These are phyloP conservation scores for Drosophila melanosoma DNA, from an alignment of 2,888 invertebrate species.

Conservation along the genomic window DNA sequence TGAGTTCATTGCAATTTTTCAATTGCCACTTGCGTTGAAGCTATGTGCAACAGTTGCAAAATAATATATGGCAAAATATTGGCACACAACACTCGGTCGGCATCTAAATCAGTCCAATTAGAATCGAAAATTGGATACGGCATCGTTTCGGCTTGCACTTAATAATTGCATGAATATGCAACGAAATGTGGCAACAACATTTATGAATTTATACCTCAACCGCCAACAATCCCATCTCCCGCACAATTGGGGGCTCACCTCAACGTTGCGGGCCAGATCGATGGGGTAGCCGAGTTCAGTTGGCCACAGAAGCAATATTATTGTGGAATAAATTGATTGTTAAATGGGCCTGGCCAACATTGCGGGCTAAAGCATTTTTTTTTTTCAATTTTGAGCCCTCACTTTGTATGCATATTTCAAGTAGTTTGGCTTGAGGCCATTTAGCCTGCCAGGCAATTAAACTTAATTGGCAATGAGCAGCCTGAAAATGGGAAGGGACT, in stretches of 20 bases:
- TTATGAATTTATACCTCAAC: slow-evolving; percentile 43
- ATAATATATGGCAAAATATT: slow-evolving; percentile 11
- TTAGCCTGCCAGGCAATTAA: slow-evolving; percentile 68
- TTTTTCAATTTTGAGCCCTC: slow-evolving; percentile 43
- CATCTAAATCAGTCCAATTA: slow-evolving; percentile 70
- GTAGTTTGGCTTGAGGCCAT: slow-evolving; percentile 55
- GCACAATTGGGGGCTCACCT: neutral
- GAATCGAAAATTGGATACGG: slow-evolving; percentile 25
- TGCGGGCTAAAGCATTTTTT: slow-evolving; percentile 29
- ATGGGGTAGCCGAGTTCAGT: slow-evolving; percentile 5
- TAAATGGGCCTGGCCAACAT: slow-evolving; percentile 59
- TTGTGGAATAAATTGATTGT: slow-evolving; percentile 80
- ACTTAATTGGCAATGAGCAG: slow-evolving; percentile 75
- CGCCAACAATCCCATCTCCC: neutral
- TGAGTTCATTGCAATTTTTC: slow-evolving; percentile 16
- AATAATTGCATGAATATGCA: slow-evolving; percentile 72
- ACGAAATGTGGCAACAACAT: slow-evolving; percentile 49
- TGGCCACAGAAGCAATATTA: slow-evolving; percentile 63
- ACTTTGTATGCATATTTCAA: slow-evolving; percentile 74
- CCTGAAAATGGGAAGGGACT: slow-evolving; percentile 39
- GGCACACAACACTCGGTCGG: slow-evolving; percentile 8
- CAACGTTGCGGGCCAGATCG: slow-evolving; percentile 7
- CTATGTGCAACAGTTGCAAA: slow-evolving; percentile 41
- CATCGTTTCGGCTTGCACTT: slow-evolving; percentile 39
- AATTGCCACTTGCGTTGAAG: slow-evolving; percentile 10